A percentile compares a stretch with the other conserved stretches of the same genome.
phyloP scores from a whole-genome alignment of 2,888 invertebrate species.

The Tigriopus californicus region DNA sequence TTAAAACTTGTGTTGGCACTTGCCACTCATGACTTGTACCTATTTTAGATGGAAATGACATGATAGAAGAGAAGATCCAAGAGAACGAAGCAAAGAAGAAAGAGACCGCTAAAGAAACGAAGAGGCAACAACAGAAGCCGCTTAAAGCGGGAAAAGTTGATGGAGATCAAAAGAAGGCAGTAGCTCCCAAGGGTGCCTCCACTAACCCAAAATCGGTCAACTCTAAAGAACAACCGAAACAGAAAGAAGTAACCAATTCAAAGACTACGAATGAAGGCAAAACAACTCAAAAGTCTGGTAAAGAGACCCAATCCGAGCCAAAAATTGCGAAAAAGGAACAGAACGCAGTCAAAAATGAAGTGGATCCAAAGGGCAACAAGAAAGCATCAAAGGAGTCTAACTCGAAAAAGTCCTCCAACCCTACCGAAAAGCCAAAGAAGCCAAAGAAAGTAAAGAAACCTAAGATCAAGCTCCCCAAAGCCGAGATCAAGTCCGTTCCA shows the following conservation, averaged over 20 bases:
- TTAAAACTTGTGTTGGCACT: background rate
- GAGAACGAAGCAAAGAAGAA: constrained; percentile 27
- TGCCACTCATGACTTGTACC: too few species aligned
- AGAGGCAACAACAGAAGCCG: constrained; percentile 19
- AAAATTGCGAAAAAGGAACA: constrained; percentile 28
- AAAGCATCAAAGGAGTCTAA: constrained; percentile 3
- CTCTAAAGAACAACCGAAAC: constrained; percentile 16
- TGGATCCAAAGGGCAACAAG: constrained; percentile 22
- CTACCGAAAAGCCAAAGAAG: constrained; percentile 5
- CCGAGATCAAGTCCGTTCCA: background rate
- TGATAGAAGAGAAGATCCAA: constrained; percentile 20
- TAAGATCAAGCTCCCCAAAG: constrained; percentile 8
- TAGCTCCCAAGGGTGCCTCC: constrained; percentile 15
- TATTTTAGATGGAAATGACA: constrained; percentile 15
- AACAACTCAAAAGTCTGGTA: constrained; percentile 14
- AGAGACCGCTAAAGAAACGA: constrained; percentile 18
- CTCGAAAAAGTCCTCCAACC: background rate
- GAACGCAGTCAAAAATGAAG: constrained; percentile 24
- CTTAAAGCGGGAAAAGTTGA: constrained; percentile 16
- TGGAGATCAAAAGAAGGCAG: constrained; percentile 18
- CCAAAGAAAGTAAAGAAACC: constrained; percentile 9
- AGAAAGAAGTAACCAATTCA: constrained; percentile 16
- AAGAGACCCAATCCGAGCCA: constrained; percentile 26
- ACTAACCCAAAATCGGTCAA: background rate
- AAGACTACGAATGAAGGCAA: constrained; percentile 16